A percentile compares a stretch with the other conserved stretches of the same genome.
These are phyloP conservation scores for Romanomermis culicivorax DNA, from an alignment of 2,888 invertebrate genomes.

Conservation along the genomic window DNA sequence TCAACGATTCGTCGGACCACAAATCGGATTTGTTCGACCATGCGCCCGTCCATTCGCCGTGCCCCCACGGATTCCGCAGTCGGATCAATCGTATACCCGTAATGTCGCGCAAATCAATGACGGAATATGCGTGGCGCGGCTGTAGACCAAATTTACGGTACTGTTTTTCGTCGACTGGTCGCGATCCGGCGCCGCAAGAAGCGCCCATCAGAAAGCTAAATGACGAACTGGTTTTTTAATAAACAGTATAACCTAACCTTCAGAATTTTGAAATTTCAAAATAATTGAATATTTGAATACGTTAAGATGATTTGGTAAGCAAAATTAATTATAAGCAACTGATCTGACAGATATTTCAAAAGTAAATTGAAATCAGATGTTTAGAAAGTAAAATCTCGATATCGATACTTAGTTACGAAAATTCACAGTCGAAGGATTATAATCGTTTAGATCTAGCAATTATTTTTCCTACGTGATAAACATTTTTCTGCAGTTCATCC, in stretches of 20 bases:
- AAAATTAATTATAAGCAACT: too few relatives aligned
- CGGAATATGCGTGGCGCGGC: conserved; percentile 85
- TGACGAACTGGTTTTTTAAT: conserved; percentile 10
- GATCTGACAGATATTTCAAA: too few relatives aligned
- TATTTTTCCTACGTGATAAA: too few relatives aligned
- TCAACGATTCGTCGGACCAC: conserved; percentile 48
- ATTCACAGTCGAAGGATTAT: too few relatives aligned
- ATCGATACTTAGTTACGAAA: too few relatives aligned
- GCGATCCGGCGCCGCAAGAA: conserved; percentile 75
- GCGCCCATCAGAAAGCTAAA: conserved; percentile 76
- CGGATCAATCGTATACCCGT: conserved; percentile 39
- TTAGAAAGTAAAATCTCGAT: too few relatives aligned
- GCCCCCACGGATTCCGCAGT: conserved; percentile 92
- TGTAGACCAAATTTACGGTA: conserved; percentile 71
- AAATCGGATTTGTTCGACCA: conserved; percentile 56
- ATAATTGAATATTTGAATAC: conserved; percentile 1
- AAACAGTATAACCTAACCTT: not conserved
- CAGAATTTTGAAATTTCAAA: conserved; percentile 8
- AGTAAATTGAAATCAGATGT: too few relatives aligned
- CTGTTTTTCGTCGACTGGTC: conserved; percentile 68
- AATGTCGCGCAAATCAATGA: conserved; percentile 66
- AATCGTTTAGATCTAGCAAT: too few relatives aligned
- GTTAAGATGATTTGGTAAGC: too few relatives aligned
- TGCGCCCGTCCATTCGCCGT: conserved; percentile 89
- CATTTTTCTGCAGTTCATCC: too few relatives aligned